phyloP scores from a whole-genome alignment of 1,140 invertebrate species.

The Fopius arisanus region DNA sequence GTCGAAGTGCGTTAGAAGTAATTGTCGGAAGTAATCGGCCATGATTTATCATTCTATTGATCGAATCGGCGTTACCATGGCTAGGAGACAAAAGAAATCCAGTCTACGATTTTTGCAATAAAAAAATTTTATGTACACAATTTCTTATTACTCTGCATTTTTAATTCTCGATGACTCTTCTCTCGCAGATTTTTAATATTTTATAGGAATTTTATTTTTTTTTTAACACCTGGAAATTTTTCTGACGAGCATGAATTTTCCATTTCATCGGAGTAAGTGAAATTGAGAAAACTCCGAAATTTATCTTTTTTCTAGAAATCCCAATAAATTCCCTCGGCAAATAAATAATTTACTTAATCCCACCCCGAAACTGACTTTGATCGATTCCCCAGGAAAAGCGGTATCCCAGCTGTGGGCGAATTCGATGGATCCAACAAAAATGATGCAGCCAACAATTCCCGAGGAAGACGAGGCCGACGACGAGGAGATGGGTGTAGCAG shows the following conservation, averaged over 20 bases:
- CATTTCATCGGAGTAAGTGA: not conserved
- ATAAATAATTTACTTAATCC: not conserved
- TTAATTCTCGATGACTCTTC: not conserved
- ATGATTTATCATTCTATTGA: too few relatives aligned
- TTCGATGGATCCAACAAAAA: slow-evolving; percentile 59
- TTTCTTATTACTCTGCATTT: not conserved
- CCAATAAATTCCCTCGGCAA: too few relatives aligned
- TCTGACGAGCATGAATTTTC: not conserved
- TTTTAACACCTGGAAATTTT: not conserved
- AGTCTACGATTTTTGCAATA: not conserved
- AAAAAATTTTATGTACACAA: not conserved
- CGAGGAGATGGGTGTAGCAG: slow-evolving; percentile 96
- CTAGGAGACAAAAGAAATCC: not conserved
- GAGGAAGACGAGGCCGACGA: slow-evolving; percentile 91
- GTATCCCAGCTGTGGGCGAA: slow-evolving; percentile 69
- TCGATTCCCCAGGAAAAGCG: slow-evolving; percentile 54
- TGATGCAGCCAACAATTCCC: slow-evolving; percentile 57
- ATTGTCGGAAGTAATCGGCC: too few relatives aligned
- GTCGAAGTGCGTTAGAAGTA: too few relatives aligned
- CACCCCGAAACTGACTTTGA: not conserved
- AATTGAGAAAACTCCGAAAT: not conserved
- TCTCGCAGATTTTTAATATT: slow-evolving; percentile 2
- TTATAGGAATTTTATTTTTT: not conserved
- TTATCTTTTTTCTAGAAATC: too few relatives aligned
- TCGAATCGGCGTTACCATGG: too few relatives aligned